A percentile compares a stretch with the other conserved stretches of the same genome.
Evolutionary conservation across 2,888 invertebrate species (phyloP).

Genomic region (Drosophila mimica): DNA sequence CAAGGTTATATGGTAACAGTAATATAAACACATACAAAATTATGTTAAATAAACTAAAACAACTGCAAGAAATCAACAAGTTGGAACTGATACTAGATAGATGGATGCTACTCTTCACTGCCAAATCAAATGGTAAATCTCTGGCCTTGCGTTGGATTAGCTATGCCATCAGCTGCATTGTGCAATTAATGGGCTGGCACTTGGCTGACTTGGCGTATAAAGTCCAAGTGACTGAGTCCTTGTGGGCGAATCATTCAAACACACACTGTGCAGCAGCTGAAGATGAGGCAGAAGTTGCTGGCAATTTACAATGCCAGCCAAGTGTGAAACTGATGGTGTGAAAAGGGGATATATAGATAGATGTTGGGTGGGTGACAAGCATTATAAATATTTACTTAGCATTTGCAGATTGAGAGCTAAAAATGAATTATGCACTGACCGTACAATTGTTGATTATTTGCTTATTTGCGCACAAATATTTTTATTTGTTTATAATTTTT

Average conservation of each 20-base stretch:
- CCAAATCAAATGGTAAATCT: slow-evolving; percentile 12
- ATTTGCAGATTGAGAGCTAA: slow-evolving; percentile 40
- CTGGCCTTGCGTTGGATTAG: slow-evolving; percentile 24
- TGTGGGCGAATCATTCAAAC: slow-evolving; percentile 10
- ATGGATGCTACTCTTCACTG: background rate
- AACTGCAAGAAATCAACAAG: background rate
- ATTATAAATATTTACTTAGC: slow-evolving; percentile 51
- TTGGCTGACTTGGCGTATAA: slow-evolving; percentile 62
- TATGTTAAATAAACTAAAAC: background rate
- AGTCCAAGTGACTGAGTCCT: slow-evolving; percentile 53
- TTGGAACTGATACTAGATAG: background rate
- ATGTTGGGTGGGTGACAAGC: slow-evolving; percentile 1
- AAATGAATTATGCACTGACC: slow-evolving; percentile 65
- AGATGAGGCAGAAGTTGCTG: slow-evolving; percentile 24
- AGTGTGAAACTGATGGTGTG: slow-evolving; percentile 30
- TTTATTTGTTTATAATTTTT: slow-evolving; percentile 53
- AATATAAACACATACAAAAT: background rate
- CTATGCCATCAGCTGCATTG: slow-evolving; percentile 36
- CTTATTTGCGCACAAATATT: slow-evolving; percentile 46
- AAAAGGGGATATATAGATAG: background rate
- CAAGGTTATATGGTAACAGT: too few species aligned
- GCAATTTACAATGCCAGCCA: slow-evolving; percentile 27
- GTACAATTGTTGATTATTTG: slow-evolving; percentile 45
- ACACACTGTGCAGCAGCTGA: slow-evolving; percentile 12
- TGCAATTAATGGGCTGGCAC: slow-evolving; percentile 75